Evolutionary conservation across 2,113 vertebrate genomes (phyloP).

Genomic region (Heptranchias perlo): DNA sequence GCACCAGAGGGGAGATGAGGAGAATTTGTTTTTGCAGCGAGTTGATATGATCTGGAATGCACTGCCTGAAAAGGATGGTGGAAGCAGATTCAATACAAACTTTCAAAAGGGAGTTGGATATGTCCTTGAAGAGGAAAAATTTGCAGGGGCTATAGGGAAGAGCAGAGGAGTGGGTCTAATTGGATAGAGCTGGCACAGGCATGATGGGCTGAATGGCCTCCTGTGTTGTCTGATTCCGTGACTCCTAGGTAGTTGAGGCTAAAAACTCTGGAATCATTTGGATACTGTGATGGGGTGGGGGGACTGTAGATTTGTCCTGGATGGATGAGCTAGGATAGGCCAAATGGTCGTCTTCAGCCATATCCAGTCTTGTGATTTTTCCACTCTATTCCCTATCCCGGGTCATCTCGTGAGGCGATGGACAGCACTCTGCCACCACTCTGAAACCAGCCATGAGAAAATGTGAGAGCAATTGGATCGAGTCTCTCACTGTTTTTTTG

Average conservation of each 20-base stretch:
- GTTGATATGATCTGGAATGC: not conserved
- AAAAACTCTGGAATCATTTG: not conserved
- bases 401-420: not conserved
- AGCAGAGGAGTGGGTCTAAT: not conserved
- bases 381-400: not conserved
- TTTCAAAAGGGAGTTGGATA: not conserved
- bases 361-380: not conserved
- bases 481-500: not conserved
- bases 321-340: not conserved
- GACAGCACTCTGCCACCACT: not conserved
- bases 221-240: not conserved
- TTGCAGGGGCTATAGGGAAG: not conserved
- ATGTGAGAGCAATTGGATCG: not conserved
- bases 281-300: not conserved
- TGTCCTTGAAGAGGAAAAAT: not conserved
- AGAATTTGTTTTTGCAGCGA: not conserved
- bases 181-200: no score
- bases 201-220: no score
- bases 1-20: not conserved
- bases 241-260: not conserved
- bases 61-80: not conserved
- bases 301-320: not conserved
- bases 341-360: not conserved
- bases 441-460: not conserved
- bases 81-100: not conserved